phyloP scores from a whole-genome alignment of 2,113 vertebrate species.

The Pseudopodoces humilis region DNA sequence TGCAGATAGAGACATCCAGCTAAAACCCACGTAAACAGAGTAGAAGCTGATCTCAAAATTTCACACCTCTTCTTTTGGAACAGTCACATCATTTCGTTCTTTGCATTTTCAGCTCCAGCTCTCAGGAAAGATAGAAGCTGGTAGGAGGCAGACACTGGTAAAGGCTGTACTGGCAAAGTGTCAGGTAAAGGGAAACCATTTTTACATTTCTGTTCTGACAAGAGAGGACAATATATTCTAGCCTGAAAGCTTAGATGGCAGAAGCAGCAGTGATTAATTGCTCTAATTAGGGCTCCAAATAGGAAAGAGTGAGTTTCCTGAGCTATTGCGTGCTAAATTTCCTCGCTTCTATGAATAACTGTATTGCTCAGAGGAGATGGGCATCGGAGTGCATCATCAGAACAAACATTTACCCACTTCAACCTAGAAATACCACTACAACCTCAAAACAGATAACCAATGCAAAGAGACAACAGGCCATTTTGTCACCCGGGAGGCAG shows the following conservation, averaged over 20 bases:
- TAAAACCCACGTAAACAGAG: background rate
- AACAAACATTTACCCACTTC: constrained; percentile 44
- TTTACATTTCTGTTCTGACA: constrained; percentile 48
- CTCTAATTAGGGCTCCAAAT: constrained; percentile 54
- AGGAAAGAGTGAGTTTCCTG: constrained; percentile 39
- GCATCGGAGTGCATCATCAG: constrained; percentile 22
- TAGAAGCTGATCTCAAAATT: background rate
- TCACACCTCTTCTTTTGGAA: constrained; percentile 29
- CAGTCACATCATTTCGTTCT: background rate
- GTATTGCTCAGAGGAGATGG: constrained; percentile 32
- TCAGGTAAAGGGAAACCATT: constrained; percentile 43
- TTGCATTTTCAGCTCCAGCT: constrained; percentile 18
- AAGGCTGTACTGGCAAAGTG: constrained; percentile 26
- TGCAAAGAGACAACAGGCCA: background rate
- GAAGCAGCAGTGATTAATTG: constrained; percentile 61
- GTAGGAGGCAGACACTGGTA: constrained; percentile 49
- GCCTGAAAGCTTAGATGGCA: constrained; percentile 39
- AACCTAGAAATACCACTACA: background rate
- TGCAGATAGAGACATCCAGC: background rate
- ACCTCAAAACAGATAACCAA: background rate
- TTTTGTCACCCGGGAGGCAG: background rate
- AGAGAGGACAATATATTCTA: constrained; percentile 46
- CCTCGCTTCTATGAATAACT: constrained; percentile 44
- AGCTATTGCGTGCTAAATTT: constrained; percentile 15
- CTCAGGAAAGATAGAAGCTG: constrained; percentile 12